Conservation (phyloP, 2,888 invertebrate genomes). For the Melinaea marsaeus region DNA sequence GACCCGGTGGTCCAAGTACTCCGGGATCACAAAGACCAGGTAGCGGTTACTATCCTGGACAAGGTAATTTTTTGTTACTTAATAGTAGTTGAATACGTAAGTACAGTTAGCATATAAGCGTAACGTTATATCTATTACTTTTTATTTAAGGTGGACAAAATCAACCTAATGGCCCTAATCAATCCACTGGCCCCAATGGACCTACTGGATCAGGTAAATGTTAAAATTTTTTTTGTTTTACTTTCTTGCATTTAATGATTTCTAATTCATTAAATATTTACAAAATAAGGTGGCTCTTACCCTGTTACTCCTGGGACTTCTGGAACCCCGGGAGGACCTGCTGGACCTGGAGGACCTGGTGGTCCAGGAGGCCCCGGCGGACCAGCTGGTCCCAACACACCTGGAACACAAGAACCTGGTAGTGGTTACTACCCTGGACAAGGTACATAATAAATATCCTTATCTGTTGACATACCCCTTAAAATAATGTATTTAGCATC, state of each 20-base stretch:
- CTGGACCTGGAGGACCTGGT: conserved; percentile 29
- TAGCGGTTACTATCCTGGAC: conserved; percentile 22
- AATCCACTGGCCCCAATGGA: conserved; percentile 39
- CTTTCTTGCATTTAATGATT: not conserved
- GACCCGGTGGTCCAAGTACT: conserved; percentile 39
- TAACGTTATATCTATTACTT: too few species aligned
- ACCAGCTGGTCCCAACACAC: conserved; percentile 38
- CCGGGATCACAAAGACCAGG: conserved; percentile 1
- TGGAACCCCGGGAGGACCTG: conserved; percentile 29
- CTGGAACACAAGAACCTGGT: conserved; percentile 32
- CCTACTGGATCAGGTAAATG: conserved; percentile 31
- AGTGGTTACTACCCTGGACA: conserved; percentile 29
- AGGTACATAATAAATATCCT: conserved; percentile 15
- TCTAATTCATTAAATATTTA: not conserved
- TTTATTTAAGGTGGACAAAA: too few species aligned
- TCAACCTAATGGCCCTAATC: conserved; percentile 64
- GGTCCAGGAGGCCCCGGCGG: conserved; percentile 44
- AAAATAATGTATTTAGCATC: too few species aligned
- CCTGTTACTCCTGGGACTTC: conserved; percentile 40
- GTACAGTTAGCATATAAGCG: not conserved
- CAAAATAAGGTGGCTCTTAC: conserved; percentile 61
- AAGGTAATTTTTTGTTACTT: conserved; percentile 27
- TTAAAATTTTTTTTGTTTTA: not conserved
- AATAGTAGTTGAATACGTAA: conserved; percentile 19
- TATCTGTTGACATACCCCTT: too few species aligned